These are phyloP conservation scores for Neoarius graeffei DNA, from an alignment of 2,113 vertebrate species.

Conservation along the genomic window DNA sequence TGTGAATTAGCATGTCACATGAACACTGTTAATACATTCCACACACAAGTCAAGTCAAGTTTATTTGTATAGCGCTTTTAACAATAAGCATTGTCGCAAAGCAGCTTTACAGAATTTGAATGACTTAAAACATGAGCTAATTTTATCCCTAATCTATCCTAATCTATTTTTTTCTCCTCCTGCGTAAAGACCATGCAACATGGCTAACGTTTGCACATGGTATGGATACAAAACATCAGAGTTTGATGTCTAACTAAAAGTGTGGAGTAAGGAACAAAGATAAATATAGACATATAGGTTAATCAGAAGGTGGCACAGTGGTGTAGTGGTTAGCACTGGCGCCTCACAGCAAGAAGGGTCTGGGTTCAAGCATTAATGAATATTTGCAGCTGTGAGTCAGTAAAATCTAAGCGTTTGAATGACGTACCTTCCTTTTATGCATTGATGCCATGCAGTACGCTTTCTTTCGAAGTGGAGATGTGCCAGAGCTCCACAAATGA, in stretches of 20 bases:
- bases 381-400: background rate
- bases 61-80: background rate
- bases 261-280: background rate
- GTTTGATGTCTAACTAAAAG: background rate
- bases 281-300: too few relatives aligned
- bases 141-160: too few relatives aligned
- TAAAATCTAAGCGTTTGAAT: constrained; percentile 2
- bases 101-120: too few relatives aligned
- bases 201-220: background rate
- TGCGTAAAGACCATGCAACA: too few relatives aligned
- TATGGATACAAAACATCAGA: background rate
- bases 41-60: background rate
- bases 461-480: background rate
- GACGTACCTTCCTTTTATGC: constrained; percentile 1
- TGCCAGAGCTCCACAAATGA: constrained; percentile 25
- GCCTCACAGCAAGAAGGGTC: too few relatives aligned
- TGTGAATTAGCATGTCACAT: background rate
- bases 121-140: too few relatives aligned
- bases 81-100: too few relatives aligned
- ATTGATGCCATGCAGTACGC: constrained; percentile 22
- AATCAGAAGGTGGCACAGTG: too few relatives aligned
- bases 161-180: too few relatives aligned
- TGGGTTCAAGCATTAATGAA: background rate
- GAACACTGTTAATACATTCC: background rate
- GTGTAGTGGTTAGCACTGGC: too few relatives aligned